Conservation (phyloP, 2,113 vertebrate species). For the Callorhinus ursinus region DNA sequence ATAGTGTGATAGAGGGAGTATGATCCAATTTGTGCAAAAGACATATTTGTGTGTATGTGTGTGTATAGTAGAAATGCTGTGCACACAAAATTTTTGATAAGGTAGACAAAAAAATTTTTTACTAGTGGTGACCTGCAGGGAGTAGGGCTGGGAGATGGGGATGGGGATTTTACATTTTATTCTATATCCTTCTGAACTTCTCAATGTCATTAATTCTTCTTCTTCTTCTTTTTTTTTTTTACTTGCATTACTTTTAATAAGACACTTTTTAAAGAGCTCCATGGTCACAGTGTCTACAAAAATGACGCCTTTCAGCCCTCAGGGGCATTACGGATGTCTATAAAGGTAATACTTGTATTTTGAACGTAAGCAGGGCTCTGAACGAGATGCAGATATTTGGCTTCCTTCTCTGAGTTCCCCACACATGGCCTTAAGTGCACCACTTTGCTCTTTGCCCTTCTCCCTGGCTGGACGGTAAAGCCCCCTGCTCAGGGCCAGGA, state of each 20-base stretch:
- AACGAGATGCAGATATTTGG: background rate
- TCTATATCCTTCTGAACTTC: background rate
- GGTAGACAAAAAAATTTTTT: background rate
- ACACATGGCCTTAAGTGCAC: accelerated
- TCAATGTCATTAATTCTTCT: background rate
- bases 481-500: background rate
- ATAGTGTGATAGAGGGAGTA: background rate
- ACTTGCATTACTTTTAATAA: background rate
- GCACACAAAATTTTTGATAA: background rate
- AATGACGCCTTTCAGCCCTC: background rate
- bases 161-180: background rate
- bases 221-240: background rate
- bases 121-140: background rate
- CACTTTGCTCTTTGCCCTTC: background rate
- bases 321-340: background rate
- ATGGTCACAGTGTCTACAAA: background rate
- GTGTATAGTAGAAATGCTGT: background rate
- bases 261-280: background rate
- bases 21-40: background rate
- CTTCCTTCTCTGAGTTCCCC: background rate
- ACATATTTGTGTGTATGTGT: background rate
- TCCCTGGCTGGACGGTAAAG: background rate
- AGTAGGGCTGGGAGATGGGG: background rate
- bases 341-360: background rate
- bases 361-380: background rate